Evolutionary conservation across 2,113 vertebrate genomes (phyloP).

Genomic region (Phyllopteryx taeniolatus): DNA sequence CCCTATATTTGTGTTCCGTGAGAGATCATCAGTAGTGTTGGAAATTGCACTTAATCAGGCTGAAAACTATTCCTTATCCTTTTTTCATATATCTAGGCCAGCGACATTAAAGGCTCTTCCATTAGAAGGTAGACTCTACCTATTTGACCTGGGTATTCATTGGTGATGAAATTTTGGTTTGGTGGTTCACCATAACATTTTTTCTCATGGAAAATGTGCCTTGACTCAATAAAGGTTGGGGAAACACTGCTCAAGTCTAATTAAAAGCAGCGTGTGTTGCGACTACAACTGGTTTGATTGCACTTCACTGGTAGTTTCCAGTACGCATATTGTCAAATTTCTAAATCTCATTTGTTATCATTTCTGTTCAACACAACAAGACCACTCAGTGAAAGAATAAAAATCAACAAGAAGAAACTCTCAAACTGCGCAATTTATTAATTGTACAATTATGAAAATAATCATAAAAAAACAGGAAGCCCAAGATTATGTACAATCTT

Average conservation of each 20-base stretch:
- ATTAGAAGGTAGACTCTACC: no score
- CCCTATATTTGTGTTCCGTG: no score
- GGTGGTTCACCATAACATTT: no score
- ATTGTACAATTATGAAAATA: conserved; percentile 92
- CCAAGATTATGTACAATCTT: conserved; percentile 87
- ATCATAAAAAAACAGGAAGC: conserved; percentile 89
- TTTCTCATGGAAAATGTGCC: no score
- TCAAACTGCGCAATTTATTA: conserved; percentile 83
- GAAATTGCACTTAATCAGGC: no score
- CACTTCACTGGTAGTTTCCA: background rate
- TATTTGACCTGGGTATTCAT: no score
- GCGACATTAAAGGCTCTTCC: no score
- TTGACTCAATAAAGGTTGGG: background rate
- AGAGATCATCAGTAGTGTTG: no score
- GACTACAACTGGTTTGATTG: background rate
- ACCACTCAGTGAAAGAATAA: background rate
- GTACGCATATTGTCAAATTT: background rate
- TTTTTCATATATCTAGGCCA: no score
- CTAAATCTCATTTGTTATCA: background rate
- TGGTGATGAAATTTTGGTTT: no score
- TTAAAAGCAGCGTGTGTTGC: background rate
- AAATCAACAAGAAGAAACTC: background rate
- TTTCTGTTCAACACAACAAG: background rate
- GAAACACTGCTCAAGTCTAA: background rate
- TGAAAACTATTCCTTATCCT: no score